A percentile compares a stretch with the other conserved stretches of the same genome.
Evolutionary conservation across 1,140 invertebrate species (phyloP).

Genomic region (Frieseomelitta varia): DNA sequence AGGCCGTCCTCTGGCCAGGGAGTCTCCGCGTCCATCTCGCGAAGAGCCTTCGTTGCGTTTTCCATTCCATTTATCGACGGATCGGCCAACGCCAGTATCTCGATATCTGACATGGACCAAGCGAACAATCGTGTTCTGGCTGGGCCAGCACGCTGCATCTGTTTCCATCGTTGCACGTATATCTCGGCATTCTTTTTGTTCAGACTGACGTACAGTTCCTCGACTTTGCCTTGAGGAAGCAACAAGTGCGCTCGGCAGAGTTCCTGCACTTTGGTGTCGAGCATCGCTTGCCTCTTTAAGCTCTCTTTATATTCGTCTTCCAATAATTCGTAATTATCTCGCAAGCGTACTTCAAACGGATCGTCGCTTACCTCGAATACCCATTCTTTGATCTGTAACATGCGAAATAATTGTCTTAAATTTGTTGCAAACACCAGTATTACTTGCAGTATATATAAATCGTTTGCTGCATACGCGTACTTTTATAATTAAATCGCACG

Average conservation of each 20-base stretch:
- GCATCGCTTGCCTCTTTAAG: conserved; percentile 93
- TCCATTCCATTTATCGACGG: conserved; percentile 92
- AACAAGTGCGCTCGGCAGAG: conserved; percentile 91
- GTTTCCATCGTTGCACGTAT: conserved; percentile 95
- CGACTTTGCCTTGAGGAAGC: conserved; percentile 92
- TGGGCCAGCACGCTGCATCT: conserved; percentile 88
- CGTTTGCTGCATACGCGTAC: conserved; percentile 77
- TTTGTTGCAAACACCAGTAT: not conserved
- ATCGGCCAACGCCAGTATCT: conserved; percentile 94
- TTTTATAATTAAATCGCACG: conserved; percentile 94
- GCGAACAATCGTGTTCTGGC: conserved; percentile 90
- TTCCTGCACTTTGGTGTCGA: conserved; percentile 93
- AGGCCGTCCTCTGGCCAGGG: conserved; percentile 95
- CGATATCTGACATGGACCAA: conserved; percentile 90
- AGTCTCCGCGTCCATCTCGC: conserved; percentile 91
- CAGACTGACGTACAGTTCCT: conserved; percentile 93
- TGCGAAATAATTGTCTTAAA: conserved; percentile 39
- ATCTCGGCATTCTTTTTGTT: conserved; percentile 96
- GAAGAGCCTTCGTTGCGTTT: conserved; percentile 88
- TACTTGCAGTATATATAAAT: not conserved
- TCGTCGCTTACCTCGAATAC: conserved; percentile 97
- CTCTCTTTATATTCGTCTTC: conserved; percentile 98
- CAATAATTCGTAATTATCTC: conserved; percentile 97
- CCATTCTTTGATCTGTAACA: conserved; percentile 88
- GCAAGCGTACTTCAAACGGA: conserved; percentile 97